These are phyloP conservation scores for Chromobotia macracanthus DNA, from an alignment of 2,797 vertebrate genomes.

Conservation along the genomic window DNA sequence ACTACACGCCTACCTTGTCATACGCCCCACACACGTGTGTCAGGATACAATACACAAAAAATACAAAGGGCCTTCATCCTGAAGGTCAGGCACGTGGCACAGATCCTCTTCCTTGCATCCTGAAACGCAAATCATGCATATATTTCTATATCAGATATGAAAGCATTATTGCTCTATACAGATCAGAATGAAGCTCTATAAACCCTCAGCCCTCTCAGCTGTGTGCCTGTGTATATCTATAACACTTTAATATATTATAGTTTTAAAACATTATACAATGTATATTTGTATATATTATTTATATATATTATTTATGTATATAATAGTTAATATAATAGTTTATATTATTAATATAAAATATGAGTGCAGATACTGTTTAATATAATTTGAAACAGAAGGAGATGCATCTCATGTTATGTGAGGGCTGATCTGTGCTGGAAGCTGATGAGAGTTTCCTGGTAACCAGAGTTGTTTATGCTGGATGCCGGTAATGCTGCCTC, in stretches of 20 bases:
- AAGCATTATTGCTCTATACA: not conserved
- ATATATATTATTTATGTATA: too few species aligned
- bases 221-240: too few species aligned
- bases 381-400: too few species aligned
- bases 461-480: constrained; percentile 70
- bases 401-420: too few species aligned
- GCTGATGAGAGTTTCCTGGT: constrained; percentile 70
- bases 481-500: constrained; percentile 71
- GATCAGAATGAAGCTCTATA: not conserved
- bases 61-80: constrained; percentile 65
- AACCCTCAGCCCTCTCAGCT: not conserved
- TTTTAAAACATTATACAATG: too few species aligned
- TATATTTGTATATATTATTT: too few species aligned
- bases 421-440: constrained; percentile 61
- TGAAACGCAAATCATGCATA: constrained; percentile 60
- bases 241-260: too few species aligned
- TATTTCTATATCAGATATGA: not conserved
- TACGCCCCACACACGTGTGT: constrained; percentile 80
- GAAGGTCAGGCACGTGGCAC: constrained; percentile 80
- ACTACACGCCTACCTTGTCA: constrained; percentile 73
- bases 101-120: constrained; percentile 83
- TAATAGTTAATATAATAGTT: too few species aligned
- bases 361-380: too few species aligned
- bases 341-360: too few species aligned
- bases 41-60: constrained; percentile 84